Percentiles rank a stretch among this genome's conserved stretches.
Evolutionary conservation across 2,888 invertebrate species (phyloP).

Genomic region (Xanthia icteritia): DNA sequence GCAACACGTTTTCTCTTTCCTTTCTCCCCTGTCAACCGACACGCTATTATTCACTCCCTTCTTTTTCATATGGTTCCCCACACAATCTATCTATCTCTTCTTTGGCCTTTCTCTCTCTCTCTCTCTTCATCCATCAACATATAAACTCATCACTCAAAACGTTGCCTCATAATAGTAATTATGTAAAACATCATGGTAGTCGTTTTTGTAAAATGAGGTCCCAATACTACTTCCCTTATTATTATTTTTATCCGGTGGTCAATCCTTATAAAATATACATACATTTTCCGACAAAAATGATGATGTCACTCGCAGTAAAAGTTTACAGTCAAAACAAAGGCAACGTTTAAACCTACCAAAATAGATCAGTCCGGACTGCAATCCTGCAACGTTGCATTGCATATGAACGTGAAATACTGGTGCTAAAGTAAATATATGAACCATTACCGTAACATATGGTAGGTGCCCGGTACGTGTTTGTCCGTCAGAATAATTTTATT

Average conservation of each 20-base stretch:
- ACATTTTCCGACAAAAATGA: not conserved
- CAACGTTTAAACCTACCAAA: constrained; percentile 5
- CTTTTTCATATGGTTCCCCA: too few species aligned
- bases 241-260: not conserved
- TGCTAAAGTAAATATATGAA: constrained; percentile 60
- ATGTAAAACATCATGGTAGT: too few species aligned
- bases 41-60: too few species aligned
- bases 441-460: constrained; percentile 62
- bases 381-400: constrained; percentile 40
- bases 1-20: too few species aligned
- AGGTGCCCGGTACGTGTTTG: constrained; percentile 45
- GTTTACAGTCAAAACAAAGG: constrained; percentile 16
- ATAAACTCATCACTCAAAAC: not conserved
- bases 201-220: too few species aligned
- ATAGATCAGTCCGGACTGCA: constrained; percentile 38
- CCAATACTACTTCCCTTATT: too few species aligned
- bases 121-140: too few species aligned
- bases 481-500: constrained; percentile 65
- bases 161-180: not conserved
- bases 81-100: too few species aligned
- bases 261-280: too few species aligned
- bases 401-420: constrained; percentile 48
- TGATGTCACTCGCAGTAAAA: constrained; percentile 9
- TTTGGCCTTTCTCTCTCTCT: too few species aligned
- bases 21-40: too few species aligned